Evolutionary conservation across 2,888 invertebrate genomes (phyloP), one percentile per base, ranked within the genome.

Genomic region (Himalopsyche anomala): DNA sequence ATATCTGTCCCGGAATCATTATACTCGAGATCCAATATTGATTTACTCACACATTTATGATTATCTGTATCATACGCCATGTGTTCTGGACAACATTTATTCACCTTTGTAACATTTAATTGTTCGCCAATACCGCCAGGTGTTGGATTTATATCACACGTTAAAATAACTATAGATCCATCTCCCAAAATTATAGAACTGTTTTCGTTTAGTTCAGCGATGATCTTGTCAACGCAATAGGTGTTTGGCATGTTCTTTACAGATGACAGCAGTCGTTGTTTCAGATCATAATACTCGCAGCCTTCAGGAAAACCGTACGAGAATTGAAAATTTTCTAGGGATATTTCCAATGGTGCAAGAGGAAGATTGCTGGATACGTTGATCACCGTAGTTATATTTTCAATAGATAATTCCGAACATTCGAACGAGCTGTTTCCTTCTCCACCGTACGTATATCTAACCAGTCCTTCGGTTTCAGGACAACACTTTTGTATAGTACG

Each of bases 11-110:
- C 51, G 5, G 15, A 51, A 51, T 51, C 12, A 51, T 51, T 15
- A 51, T 51, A 51, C 3, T 15, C 15, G 15, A 15, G 51, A 51
- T 51, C 51, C 15, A 51, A 51, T 8, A 38, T 38, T 36, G 69
- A 69, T 17, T 69, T 69, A 19, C 28, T 38, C 11, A 86, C 82
- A 38, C 88, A 88, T 9, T 90, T 88, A 89, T 92, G 93, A 86
- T 90, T 90, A 17, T 89, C 87, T 15, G 89, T 88, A 87, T 93
- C 92, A 87, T 92, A 93, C 80, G 89, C 90, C 88, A 92, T 90
- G 38, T 91, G 91, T 82, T 88, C 90, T 12, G 91, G 91, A 89
- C 93, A 93, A 89, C 93, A 93, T 90, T 93, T 93, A 36, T 91
- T 90, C 51, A 93, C 89, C 84, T 91, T 90, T 85, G 90, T 86